These are phyloP conservation scores for Oryctolagus cuniculus DNA, from an alignment of 2,113 vertebrate species.

Conservation along the genomic window DNA sequence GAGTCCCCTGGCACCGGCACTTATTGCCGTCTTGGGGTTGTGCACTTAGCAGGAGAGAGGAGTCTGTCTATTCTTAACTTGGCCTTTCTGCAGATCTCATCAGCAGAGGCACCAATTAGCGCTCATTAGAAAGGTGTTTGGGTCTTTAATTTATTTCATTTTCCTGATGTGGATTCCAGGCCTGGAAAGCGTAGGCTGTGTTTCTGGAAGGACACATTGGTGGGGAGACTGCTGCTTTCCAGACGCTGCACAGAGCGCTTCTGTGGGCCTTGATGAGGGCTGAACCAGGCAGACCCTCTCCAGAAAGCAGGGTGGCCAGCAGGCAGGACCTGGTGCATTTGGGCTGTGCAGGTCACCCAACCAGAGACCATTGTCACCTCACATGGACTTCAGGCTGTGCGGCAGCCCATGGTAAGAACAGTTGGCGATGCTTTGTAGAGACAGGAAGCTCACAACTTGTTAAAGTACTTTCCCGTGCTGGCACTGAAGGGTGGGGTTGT, in stretches of 20 bases:
- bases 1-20: not conserved
- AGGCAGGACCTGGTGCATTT: slow-evolving; percentile 45
- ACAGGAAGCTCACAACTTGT: not conserved
- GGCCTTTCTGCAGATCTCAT: slow-evolving; percentile 64
- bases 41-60: slow-evolving; percentile 52
- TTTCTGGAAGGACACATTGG: slow-evolving; percentile 62
- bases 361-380: slow-evolving; percentile 77
- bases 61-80: slow-evolving; percentile 68
- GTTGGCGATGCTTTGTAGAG: not conserved
- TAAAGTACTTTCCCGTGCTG: not conserved
- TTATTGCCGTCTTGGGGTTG: slow-evolving; percentile 34
- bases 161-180: slow-evolving; percentile 73
- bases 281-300: not conserved
- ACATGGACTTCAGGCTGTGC: not conserved
- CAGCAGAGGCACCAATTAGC: slow-evolving; percentile 81
- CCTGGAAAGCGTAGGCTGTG: slow-evolving; percentile 41
- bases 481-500: not conserved
- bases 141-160: slow-evolving; percentile 67
- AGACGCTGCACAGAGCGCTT: not conserved
- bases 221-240: slow-evolving; percentile 72
- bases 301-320: slow-evolving; percentile 25
- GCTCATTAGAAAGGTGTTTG: slow-evolving; percentile 76
- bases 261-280: slow-evolving; percentile 59
- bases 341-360: slow-evolving; percentile 53
- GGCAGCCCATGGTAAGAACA: fast-evolving